A percentile compares a stretch with the other conserved stretches of the same genome.
These are phyloP conservation scores for Orthosia cruda DNA, from an alignment of 2,888 invertebrate species.

Conservation along the genomic window DNA sequence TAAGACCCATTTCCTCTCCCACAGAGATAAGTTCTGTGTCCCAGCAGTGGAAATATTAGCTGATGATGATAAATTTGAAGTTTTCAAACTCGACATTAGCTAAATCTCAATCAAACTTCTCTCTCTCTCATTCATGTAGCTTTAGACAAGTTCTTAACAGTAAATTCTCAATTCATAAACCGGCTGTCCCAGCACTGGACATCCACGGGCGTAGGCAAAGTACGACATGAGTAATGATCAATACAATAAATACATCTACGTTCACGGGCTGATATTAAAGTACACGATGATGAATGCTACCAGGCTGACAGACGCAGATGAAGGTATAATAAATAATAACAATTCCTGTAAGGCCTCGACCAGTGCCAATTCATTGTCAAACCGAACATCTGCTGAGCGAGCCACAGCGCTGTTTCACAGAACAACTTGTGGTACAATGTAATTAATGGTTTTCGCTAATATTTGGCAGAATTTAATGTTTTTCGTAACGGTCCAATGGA, in stretches of 20 bases:
- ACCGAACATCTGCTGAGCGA: constrained; percentile 29
- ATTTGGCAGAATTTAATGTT: constrained; percentile 36
- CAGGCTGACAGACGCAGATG: constrained; percentile 27
- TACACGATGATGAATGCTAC: not conserved
- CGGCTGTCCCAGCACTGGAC: too few relatives aligned
- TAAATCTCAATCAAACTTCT: too few relatives aligned
- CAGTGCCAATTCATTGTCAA: constrained; percentile 49
- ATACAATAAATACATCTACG: not conserved
- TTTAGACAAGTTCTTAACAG: too few relatives aligned
- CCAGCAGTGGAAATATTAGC: too few relatives aligned
- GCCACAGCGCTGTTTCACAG: constrained; percentile 10
- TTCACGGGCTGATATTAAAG: not conserved
- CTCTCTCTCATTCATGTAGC: too few relatives aligned
- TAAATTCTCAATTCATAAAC: too few relatives aligned
- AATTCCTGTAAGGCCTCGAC: constrained; percentile 20
- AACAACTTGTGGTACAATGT: constrained; percentile 13
- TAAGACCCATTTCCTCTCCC: too few relatives aligned
- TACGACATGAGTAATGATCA: not conserved
- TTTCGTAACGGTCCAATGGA: constrained; percentile 15
- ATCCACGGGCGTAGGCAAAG: too few relatives aligned
- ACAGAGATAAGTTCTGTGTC: too few relatives aligned
- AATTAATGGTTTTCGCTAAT: constrained; percentile 48
- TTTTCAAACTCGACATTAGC: too few relatives aligned
- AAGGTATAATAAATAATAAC: constrained; percentile 45
- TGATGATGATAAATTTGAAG: too few relatives aligned